Conservation (phyloP, 2,113 vertebrate genomes). For the Micromys minutus region DNA sequence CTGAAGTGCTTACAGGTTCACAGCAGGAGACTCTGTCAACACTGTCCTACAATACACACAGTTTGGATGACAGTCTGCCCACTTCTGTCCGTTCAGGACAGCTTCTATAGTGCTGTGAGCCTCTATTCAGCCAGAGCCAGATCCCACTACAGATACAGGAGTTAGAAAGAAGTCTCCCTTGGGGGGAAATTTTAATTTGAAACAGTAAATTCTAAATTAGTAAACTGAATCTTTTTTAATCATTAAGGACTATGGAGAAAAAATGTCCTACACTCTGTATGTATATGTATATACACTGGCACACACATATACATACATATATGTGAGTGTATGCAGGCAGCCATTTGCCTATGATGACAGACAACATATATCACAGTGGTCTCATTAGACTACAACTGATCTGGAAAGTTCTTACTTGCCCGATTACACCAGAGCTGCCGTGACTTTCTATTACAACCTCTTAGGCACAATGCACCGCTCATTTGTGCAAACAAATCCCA, state of each 20-base stretch:
- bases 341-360: not conserved
- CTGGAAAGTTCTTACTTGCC: not conserved
- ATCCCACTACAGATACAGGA: not conserved
- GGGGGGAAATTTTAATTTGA: not conserved
- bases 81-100: not conserved
- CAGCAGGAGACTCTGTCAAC: not conserved
- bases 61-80: not conserved
- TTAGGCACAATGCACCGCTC: not conserved
- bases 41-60: not conserved
- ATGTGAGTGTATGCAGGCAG: not conserved
- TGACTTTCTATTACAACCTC: not conserved
- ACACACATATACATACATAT: not conserved
- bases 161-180: not conserved
- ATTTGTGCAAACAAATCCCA: not conserved
- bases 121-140: not conserved
- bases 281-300: not conserved
- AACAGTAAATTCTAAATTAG: conserved; percentile 61
- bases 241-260: not conserved
- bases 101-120: not conserved
- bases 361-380: not conserved
- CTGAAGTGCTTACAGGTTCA: not conserved
- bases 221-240: conserved; percentile 20
- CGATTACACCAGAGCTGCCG: not conserved
- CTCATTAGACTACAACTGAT: not conserved
- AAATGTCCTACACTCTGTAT: not conserved